Base-by-base conservation (phyloP, 1,140 invertebrate genomes). In the Caenorhabditis briggsae region DNA sequence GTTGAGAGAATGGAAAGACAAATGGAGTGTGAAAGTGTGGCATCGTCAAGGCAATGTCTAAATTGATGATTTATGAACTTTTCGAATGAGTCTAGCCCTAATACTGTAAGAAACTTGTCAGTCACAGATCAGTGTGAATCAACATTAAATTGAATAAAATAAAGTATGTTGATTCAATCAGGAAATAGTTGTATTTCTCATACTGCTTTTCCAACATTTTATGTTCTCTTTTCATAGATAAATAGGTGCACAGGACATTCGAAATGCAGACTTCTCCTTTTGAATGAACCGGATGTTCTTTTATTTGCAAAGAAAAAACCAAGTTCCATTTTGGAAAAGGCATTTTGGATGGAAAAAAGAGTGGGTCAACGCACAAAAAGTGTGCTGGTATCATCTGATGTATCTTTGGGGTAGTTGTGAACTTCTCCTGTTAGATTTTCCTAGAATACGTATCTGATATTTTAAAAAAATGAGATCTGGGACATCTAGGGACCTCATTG, bases 211-310 rank as follows among this genome's bases (percentile, higher is more conserved):
- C 23, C 59, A 61, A 12, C 7, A 11, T 11, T 12, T 23, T 25
- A 23, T 14, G 23, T 61, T 61, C 59, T 9, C 14, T 61, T 25
- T 61, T 61, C 59, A 61, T 25, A 25, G 11, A 23, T 43, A 70
- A 46, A 18, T 46, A 23, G 64, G 64, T 46, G n/a, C 9, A 61
- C 14, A 46, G 9, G 14, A 8, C 33, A 33, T 33, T 33, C 3
- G 12, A n/a, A 46, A 64, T 59, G 20, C 56, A 59, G 56, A 59
- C 18, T 8, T n/a, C 18, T 16, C 50, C 8, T 33, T 64, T 46
- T 70, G 64, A 70, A 70, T 43, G n/a, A 70, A 70, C 64, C 64
- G 64, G 64, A 70, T 16, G 64, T 70, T 70, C 33, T 70, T 43
- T 70, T 46, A 70, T 70, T 70, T 70, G 64, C 64, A 70, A 70